Conservation (phyloP, 2,888 invertebrate genomes). For the Elegia similella region DNA sequence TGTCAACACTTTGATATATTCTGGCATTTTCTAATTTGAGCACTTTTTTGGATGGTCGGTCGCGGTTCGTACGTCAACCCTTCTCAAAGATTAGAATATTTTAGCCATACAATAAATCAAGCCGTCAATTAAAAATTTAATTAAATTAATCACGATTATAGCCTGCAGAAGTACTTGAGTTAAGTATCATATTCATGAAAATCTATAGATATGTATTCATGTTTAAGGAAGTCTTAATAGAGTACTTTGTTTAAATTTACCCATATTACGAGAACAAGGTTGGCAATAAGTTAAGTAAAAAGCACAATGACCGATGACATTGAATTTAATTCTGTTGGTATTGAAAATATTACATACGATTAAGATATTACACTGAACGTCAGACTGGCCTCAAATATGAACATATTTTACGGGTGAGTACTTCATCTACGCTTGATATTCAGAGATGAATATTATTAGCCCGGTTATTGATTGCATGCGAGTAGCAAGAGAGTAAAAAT, state of each 20-base stretch:
- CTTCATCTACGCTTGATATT: too few species aligned
- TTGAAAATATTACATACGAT: not conserved
- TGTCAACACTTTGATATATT: not conserved
- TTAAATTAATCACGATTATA: not conserved
- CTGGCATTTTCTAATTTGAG: not conserved
- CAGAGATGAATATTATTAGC: too few species aligned
- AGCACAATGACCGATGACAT: not conserved
- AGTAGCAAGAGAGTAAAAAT: too few species aligned
- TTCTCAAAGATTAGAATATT: slow-evolving; percentile 11
- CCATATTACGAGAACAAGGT: slow-evolving; percentile 3
- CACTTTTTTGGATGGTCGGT: not conserved
- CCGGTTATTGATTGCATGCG: too few species aligned
- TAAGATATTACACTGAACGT: not conserved
- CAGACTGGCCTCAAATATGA: not conserved
- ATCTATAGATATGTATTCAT: not conserved
- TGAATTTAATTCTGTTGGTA: not conserved
- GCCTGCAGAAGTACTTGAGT: not conserved
- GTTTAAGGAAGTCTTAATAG: slow-evolving; percentile 1
- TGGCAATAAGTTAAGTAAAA: slow-evolving; percentile 1
- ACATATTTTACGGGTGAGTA: not conserved
- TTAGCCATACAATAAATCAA: slow-evolving; percentile 7
- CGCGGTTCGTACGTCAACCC: slow-evolving; percentile 2
- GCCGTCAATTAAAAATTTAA: not conserved
- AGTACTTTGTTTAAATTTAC: not conserved
- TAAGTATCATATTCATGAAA: not conserved